Conservation (phyloP, 2,888 invertebrate species). For the Argyra leucocephala region DNA sequence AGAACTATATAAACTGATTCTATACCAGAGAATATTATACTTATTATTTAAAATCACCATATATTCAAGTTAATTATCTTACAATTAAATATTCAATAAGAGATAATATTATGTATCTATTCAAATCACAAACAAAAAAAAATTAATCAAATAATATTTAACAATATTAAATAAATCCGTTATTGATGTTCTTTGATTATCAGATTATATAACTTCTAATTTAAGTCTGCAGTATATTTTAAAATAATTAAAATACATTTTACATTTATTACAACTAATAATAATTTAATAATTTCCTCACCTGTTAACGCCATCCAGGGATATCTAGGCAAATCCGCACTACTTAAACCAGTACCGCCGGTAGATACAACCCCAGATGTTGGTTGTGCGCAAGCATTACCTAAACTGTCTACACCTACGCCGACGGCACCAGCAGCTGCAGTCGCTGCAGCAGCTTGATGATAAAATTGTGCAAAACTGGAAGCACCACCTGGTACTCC, state of each 20-base stretch:
- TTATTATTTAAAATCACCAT: too few species aligned
- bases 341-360: conserved; percentile 64
- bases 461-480: conserved; percentile 73
- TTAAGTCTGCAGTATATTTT: too few species aligned
- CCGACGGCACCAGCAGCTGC: conserved; percentile 66
- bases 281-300: conserved; percentile 44
- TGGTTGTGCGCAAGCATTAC: conserved; percentile 68
- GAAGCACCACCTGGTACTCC: conserved; percentile 45
- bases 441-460: conserved; percentile 60
- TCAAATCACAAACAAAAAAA: too few species aligned
- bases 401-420: conserved; percentile 67
- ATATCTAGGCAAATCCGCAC: conserved; percentile 86
- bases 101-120: too few species aligned
- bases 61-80: too few species aligned
- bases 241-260: too few species aligned
- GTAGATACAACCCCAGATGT: conserved; percentile 51
- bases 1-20: too few species aligned
- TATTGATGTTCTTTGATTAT: not conserved
- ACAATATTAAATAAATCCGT: not conserved
- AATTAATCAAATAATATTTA: too few species aligned
- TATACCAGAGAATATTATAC: too few species aligned
- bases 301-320: conserved; percentile 97
- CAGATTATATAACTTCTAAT: conserved; percentile 9
- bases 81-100: too few species aligned
- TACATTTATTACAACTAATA: too few species aligned